Conservation (phyloP, 2,113 vertebrate genomes). For the Microtus montanus region DNA sequence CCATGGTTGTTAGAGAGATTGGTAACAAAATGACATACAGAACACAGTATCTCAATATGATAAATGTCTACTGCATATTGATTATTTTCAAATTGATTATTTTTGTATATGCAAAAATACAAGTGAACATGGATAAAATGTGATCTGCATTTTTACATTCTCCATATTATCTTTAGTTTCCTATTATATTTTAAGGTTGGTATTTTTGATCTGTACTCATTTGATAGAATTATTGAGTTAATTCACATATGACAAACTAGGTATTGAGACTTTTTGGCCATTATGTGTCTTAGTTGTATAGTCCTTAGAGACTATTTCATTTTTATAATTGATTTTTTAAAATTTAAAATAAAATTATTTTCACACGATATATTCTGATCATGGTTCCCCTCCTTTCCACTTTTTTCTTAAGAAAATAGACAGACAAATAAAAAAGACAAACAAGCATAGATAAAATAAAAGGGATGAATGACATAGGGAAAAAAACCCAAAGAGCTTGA, state of each 20-base stretch:
- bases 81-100: constrained; percentile 27
- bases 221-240: constrained; percentile 51
- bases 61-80: neutral
- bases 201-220: constrained; percentile 19
- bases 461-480: neutral
- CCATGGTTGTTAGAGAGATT: neutral
- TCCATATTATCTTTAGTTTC: constrained; percentile 7
- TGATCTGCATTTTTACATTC: neutral
- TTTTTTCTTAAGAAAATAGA: neutral
- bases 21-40: neutral
- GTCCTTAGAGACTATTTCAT: neutral
- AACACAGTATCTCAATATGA: neutral
- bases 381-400: neutral
- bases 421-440: neutral
- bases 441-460: neutral
- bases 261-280: neutral
- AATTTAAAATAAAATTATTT: neutral
- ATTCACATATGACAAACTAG: constrained; percentile 39
- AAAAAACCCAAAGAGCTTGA: neutral
- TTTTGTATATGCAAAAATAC: neutral
- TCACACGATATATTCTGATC: neutral
- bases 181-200: neutral
- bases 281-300: neutral
- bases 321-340: neutral
- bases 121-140: neutral